Evolutionary conservation across 1,140 invertebrate genomes (phyloP).

Genomic region (Brachionus rotundiformis): DNA sequence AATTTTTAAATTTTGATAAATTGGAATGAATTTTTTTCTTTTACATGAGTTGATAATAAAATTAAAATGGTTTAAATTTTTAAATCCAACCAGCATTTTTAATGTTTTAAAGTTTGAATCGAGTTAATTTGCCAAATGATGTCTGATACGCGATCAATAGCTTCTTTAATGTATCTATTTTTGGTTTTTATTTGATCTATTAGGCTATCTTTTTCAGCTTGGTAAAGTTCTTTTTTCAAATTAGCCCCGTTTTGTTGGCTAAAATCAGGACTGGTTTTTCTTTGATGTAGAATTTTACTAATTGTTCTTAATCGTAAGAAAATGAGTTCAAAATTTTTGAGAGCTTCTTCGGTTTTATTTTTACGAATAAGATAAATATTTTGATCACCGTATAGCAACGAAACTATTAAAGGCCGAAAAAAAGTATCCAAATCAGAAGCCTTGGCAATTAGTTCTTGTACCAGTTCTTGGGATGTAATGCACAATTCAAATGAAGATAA

Average conservation of each 20-base stretch:
- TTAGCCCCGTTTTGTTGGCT: not conserved
- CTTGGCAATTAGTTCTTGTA: slow-evolving; percentile 18
- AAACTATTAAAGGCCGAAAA: not conserved
- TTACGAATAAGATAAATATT: slow-evolving; percentile 32
- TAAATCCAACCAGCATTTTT: slow-evolving; percentile 17
- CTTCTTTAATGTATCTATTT: slow-evolving; percentile 3
- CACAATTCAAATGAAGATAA: slow-evolving; percentile 50
- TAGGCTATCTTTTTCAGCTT: slow-evolving; percentile 35
- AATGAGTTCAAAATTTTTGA: not conserved
- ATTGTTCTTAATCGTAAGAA: slow-evolving; percentile 2
- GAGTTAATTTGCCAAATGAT: slow-evolving; percentile 52
- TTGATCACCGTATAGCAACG: slow-evolving; percentile 35
- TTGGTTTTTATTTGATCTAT: slow-evolving; percentile 23
- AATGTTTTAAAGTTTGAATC: slow-evolving; percentile 33
- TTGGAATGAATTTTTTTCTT: not conserved
- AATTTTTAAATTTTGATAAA: not conserved
- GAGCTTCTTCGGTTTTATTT: not conserved
- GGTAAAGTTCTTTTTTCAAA: not conserved
- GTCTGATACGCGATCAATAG: slow-evolving; percentile 45
- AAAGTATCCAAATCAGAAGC: not conserved
- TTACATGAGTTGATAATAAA: not conserved
- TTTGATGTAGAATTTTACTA: slow-evolving; percentile 2
- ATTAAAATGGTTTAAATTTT: not conserved
- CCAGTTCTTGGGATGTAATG: slow-evolving; percentile 27
- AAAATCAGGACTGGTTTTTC: not conserved